Percentiles rank a stretch among this genome's conserved stretches.
phyloP scores from a whole-genome alignment of 2,113 vertebrate species.

The Muntiacus muntjak region DNA sequence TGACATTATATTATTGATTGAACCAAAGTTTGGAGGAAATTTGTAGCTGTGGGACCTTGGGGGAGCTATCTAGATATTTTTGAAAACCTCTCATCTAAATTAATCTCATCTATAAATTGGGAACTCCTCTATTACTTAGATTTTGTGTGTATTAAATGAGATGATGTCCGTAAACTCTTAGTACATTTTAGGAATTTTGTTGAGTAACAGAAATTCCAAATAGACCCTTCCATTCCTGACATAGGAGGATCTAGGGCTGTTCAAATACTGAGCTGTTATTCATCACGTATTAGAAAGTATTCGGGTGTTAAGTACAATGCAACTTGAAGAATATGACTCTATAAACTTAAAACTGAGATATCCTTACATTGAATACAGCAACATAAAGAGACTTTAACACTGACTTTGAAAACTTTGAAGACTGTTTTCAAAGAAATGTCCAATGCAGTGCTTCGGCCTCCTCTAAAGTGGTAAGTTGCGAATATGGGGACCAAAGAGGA shows the following conservation, averaged over 20 bases:
- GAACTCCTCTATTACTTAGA: background rate
- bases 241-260: background rate
- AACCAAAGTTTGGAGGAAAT: background rate
- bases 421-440: background rate
- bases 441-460: background rate
- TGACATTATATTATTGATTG: background rate
- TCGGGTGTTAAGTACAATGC: background rate
- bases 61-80: background rate
- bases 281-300: background rate
- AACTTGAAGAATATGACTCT: background rate
- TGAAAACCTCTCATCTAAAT: background rate
- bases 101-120: background rate
- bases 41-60: background rate
- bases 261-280: background rate
- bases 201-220: background rate
- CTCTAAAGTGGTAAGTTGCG: background rate
- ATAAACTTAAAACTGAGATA: background rate
- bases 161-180: background rate
- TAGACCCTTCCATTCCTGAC: background rate
- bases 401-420: background rate
- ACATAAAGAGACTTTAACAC: background rate
- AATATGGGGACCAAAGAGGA: background rate
- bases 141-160: background rate
- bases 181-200: background rate
- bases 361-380: background rate